Evolutionary conservation across 2,888 invertebrate genomes (phyloP).

Genomic region (Erebia epiphron): DNA sequence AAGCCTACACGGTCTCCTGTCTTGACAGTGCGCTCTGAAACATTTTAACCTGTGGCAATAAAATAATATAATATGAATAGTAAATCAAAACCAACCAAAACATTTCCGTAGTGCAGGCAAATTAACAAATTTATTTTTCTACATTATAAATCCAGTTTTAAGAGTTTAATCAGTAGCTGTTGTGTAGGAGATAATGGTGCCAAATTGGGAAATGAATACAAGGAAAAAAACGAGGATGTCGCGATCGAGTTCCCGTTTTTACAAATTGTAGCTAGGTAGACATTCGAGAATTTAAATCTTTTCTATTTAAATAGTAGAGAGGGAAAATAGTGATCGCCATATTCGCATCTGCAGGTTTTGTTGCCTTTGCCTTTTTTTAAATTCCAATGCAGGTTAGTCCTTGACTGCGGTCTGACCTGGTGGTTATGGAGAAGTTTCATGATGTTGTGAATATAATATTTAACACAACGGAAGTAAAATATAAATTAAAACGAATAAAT

Average conservation of each 20-base stretch:
- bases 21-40: not conserved
- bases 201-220: slow-evolving; percentile 51
- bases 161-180: slow-evolving; percentile 37
- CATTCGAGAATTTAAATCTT: slow-evolving; percentile 43
- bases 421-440: too few species aligned
- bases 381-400: too few species aligned
- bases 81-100: slow-evolving; percentile 1
- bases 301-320: slow-evolving; percentile 15
- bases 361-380: not conserved
- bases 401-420: too few species aligned
- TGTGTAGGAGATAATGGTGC: slow-evolving; percentile 50
- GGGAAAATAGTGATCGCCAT: slow-evolving; percentile 2
- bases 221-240: slow-evolving; percentile 37
- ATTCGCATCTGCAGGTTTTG: not conserved
- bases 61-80: not conserved
- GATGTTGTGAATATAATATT: too few species aligned
- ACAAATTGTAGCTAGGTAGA: slow-evolving; percentile 50
- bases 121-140: slow-evolving; percentile 24
- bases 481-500: too few species aligned
- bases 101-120: slow-evolving; percentile 8
- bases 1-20: not conserved
- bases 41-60: not conserved
- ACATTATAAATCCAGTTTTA: slow-evolving; percentile 22
- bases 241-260: slow-evolving; percentile 45
- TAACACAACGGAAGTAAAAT: too few species aligned